These are phyloP conservation scores for Arctocebus calabarensis DNA, from an alignment of 2,797 vertebrate species.

Conservation along the genomic window DNA sequence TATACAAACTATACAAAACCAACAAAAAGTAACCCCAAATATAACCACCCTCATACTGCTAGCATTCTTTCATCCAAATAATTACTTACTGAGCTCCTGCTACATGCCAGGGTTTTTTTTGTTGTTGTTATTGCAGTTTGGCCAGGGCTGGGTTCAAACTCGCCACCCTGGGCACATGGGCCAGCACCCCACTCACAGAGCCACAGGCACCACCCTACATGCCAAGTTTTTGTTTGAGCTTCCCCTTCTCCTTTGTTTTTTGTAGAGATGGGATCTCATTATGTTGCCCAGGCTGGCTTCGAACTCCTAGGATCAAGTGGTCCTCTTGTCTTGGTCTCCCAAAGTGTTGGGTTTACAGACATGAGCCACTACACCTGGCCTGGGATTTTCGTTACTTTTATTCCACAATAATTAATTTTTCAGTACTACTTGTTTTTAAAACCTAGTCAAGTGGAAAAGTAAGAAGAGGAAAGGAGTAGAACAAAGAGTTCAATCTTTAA, in stretches of 20 bases:
- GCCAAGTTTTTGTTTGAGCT: neutral
- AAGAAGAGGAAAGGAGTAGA: neutral
- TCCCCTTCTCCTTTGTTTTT: neutral
- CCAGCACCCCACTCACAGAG: no score
- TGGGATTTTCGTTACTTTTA: neutral
- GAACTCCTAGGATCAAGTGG: neutral
- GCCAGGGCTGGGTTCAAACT: no score
- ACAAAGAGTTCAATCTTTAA: neutral
- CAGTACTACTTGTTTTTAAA: neutral
- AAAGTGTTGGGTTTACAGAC: neutral
- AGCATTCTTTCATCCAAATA: neutral
- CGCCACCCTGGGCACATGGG: no score
- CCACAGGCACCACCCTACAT: no score
- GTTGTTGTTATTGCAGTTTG: no score
- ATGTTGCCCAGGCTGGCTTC: neutral
- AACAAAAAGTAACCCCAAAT: constrained; percentile 7
- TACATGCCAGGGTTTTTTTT: neutral
- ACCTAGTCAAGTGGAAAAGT: neutral
- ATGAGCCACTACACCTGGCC: neutral
- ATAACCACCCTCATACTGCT: neutral
- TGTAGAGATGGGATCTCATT: neutral
- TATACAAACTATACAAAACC: constrained; percentile 2
- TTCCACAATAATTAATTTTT: neutral
- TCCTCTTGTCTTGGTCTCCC: neutral
- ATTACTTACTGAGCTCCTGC: neutral